These are phyloP conservation scores for Drosophila siamana DNA, from an alignment of 2,888 invertebrate species.

Conservation along the genomic window DNA sequence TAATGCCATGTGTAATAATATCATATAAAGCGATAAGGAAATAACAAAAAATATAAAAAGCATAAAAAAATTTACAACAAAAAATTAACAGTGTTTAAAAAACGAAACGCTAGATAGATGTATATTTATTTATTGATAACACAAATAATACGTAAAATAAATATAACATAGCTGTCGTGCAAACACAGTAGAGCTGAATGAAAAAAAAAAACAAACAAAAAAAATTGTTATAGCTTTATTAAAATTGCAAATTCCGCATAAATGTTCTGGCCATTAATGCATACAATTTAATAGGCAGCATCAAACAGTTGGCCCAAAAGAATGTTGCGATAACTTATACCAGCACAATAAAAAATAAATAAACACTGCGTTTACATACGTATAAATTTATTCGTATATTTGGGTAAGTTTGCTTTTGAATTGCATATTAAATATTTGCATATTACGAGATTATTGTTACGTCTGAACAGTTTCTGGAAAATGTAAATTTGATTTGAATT, in stretches of 20 bases:
- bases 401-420: conserved; percentile 28
- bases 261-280: conserved; percentile 17
- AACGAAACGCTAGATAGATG: too few relatives aligned
- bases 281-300: conserved; percentile 24
- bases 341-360: neutral
- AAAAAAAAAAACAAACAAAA: conserved; percentile 6
- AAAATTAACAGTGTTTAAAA: too few relatives aligned
- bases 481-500: conserved; percentile 23
- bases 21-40: conserved; percentile 27
- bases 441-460: conserved; percentile 13
- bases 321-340: conserved; percentile 14
- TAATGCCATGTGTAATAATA: conserved; percentile 64
- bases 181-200: conserved; percentile 22
- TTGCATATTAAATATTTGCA: conserved; percentile 28
- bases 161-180: conserved; percentile 22
- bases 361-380: neutral
- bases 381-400: conserved; percentile 17
- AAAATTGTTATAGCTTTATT: conserved; percentile 47
- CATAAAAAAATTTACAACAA: conserved; percentile 5
- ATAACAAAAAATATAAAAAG: conserved; percentile 26
- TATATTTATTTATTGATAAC: conserved; percentile 42
- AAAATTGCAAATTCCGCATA: conserved; percentile 30
- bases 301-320: conserved; percentile 25
- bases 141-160: conserved; percentile 29
- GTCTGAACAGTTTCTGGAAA: conserved; percentile 8